Conservation (phyloP, 1,140 invertebrate species). For the Phymorhynchus buccinoides region DNA sequence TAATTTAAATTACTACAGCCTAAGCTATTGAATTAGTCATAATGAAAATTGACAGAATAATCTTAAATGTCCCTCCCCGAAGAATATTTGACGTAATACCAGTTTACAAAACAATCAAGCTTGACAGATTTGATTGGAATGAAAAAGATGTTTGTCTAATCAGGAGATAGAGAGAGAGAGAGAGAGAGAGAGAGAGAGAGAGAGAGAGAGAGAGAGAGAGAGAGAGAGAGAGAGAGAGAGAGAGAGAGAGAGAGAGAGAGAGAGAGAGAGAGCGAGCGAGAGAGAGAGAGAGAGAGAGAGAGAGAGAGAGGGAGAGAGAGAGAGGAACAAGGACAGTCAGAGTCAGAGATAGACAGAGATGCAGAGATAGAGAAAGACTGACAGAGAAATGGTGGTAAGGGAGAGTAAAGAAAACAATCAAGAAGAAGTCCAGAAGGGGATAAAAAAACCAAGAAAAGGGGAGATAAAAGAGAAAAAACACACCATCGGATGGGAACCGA, state of each 20-base stretch:
- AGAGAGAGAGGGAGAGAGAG: too few species aligned
- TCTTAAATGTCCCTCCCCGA: too few species aligned
- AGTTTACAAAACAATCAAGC: too few species aligned
- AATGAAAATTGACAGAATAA: too few species aligned
- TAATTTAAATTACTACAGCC: too few species aligned
- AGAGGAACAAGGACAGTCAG: too few species aligned
- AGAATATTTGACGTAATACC: too few species aligned
- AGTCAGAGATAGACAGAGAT: too few species aligned
- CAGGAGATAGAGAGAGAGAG: background rate
- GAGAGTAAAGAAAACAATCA: background rate
- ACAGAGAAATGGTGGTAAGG: background rate
- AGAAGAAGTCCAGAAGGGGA: background rate
- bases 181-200: background rate
- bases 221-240: background rate
- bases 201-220: background rate
- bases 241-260: background rate
- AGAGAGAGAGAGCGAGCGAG: background rate
- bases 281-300: background rate
- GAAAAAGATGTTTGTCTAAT: too few species aligned
- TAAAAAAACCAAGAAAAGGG: background rate
- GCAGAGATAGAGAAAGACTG: too few species aligned
- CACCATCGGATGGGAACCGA: background rate
- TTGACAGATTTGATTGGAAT: too few species aligned
- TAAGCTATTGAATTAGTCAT: too few species aligned
- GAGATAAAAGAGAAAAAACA: background rate